Evolutionary conservation across 2,797 vertebrate species (phyloP).

Genomic region (Erethizon dorsatum): DNA sequence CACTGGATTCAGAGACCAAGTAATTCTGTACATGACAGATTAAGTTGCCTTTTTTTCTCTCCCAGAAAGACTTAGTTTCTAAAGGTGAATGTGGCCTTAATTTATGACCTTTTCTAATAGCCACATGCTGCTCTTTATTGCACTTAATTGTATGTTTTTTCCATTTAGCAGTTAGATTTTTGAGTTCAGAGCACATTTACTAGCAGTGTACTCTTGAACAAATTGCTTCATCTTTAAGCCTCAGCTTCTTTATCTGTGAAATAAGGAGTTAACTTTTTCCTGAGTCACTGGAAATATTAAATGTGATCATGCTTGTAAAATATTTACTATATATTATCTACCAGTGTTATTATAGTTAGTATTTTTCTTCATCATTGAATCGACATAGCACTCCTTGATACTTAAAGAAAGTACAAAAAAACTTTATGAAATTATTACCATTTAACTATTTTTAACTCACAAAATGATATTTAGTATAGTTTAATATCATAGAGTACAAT

Average conservation of each 20-base stretch:
- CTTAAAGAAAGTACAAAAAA: slow-evolving; percentile 4
- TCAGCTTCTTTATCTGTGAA: not conserved
- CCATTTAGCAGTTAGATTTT: not conserved
- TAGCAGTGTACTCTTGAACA: not conserved
- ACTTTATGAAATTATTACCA: not conserved
- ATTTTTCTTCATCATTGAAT: not conserved
- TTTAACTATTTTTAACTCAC: slow-evolving; percentile 9
- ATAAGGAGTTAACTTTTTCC: not conserved
- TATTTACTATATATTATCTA: not conserved
- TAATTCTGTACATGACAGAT: not conserved
- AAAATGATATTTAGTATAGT: not conserved
- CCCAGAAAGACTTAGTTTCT: not conserved
- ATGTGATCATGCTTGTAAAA: not conserved
- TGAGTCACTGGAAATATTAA: not conserved
- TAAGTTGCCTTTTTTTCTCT: not conserved
- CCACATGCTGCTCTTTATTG: not conserved
- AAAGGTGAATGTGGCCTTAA: not conserved
- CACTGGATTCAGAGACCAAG: not conserved
- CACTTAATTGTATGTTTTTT: not conserved
- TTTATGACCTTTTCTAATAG: not conserved
- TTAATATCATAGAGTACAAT: not conserved
- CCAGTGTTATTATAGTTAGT: not conserved
- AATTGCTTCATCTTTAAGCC: not conserved
- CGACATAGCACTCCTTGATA: not conserved
- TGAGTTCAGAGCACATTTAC: not conserved